phyloP scores from a whole-genome alignment of 2,797 vertebrate species.

The Hippopotamyrus pictus region DNA sequence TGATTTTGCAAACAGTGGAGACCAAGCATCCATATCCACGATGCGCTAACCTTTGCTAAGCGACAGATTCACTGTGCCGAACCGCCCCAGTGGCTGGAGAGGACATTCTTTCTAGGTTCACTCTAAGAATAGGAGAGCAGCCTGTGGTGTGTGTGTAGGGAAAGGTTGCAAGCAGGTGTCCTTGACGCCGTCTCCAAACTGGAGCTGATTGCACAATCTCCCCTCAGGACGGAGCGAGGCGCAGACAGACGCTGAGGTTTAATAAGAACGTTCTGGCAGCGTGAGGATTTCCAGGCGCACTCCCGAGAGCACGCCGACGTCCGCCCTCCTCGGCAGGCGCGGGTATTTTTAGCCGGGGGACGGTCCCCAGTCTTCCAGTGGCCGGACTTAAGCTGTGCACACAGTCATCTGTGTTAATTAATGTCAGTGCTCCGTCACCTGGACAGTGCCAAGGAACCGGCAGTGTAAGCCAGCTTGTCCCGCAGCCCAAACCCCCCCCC shows the following conservation, averaged over 20 bases:
- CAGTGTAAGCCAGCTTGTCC: background rate
- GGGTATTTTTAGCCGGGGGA: slow-evolving; percentile 32
- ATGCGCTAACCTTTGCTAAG: background rate
- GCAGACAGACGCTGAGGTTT: background rate
- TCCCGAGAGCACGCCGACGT: background rate
- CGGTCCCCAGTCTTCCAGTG: slow-evolving; percentile 9
- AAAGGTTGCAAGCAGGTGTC: background rate
- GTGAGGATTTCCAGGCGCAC: background rate
- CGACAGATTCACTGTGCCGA: background rate
- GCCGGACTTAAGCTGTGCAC: slow-evolving; percentile 17
- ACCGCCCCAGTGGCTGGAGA: background rate
- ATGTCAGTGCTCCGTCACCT: slow-evolving; percentile 29
- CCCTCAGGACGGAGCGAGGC: background rate
- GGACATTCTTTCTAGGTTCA: background rate
- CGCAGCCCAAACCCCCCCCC: background rate
- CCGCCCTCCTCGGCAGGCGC: background rate
- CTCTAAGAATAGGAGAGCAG: slow-evolving; percentile 1
- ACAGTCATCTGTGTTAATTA: slow-evolving; percentile 35
- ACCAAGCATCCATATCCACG: background rate
- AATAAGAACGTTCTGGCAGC: slow-evolving; percentile 11
- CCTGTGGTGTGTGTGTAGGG: background rate
- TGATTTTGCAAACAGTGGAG: slow-evolving; percentile 3
- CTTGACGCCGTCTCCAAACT: background rate
- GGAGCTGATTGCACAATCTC: background rate
- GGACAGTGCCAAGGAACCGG: background rate